Conservation (phyloP, 2,797 vertebrate genomes). For the Spheniscus humboldti region DNA sequence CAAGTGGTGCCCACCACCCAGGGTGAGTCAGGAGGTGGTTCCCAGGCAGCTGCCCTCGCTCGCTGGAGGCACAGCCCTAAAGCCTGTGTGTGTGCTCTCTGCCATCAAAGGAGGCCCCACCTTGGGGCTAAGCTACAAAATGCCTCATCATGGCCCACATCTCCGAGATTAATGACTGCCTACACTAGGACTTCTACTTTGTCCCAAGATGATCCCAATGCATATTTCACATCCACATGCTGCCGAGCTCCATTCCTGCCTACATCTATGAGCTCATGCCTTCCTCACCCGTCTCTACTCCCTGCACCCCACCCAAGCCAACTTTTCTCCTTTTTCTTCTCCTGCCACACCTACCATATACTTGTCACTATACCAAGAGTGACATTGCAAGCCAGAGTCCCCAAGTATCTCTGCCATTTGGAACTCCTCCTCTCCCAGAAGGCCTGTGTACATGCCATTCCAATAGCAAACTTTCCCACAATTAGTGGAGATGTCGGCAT, state of each 20-base stretch:
- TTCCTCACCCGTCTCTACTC: conserved; percentile 9
- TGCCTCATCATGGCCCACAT: conserved; percentile 18
- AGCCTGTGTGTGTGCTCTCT: not conserved
- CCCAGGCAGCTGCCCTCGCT: not conserved
- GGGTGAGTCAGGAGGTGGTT: not conserved
- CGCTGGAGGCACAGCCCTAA: not conserved
- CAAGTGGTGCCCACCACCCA: not conserved
- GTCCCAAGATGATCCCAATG: conserved; percentile 52
- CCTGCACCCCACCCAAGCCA: conserved; percentile 6
- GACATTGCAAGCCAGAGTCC: not conserved
- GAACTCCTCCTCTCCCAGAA: conserved; percentile 28
- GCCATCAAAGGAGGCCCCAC: conserved; percentile 50
- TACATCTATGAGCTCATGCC: conserved; percentile 5
- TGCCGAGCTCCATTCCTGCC: conserved; percentile 34
- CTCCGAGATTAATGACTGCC: conserved; percentile 17
- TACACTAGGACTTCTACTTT: conserved; percentile 22
- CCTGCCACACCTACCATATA: not conserved
- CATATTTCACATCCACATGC: conserved; percentile 25
- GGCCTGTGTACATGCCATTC: not conserved
- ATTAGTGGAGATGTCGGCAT: not conserved
- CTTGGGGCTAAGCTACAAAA: conserved; percentile 41
- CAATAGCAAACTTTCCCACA: conserved; percentile 18
- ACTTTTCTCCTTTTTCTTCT: conserved; percentile 24
- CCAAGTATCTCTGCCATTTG: not conserved
- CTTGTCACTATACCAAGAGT: not conserved